These are phyloP conservation scores for Trypoxylus dichotomus DNA, from an alignment of 1,140 invertebrate genomes.

Conservation along the genomic window DNA sequence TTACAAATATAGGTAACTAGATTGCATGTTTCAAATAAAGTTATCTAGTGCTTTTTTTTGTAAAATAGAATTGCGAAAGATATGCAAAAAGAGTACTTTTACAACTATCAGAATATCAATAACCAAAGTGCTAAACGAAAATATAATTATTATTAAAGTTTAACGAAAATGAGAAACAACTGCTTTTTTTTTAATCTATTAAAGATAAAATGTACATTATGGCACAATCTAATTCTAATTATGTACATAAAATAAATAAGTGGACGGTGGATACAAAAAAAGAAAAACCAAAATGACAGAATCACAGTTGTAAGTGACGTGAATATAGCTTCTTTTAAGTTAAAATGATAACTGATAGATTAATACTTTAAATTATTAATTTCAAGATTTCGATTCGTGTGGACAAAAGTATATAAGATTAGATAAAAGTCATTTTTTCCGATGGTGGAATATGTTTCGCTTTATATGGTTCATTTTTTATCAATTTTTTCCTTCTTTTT, in stretches of 20 bases:
- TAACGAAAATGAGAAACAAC: not conserved
- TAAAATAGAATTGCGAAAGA: not conserved
- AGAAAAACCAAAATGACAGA: slow-evolving; percentile 12
- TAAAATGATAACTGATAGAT: slow-evolving; percentile 12
- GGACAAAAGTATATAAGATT: not conserved
- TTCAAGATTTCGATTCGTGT: slow-evolving; percentile 19
- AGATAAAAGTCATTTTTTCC: not conserved
- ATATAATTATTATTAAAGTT: not conserved
- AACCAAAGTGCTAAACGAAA: not conserved
- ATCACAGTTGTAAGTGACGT: slow-evolving; percentile 19
- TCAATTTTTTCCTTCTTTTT: slow-evolving; percentile 28
- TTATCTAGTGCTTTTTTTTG: slow-evolving; percentile 10
- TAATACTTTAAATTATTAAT: slow-evolving; percentile 2
- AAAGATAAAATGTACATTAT: slow-evolving; percentile 29
- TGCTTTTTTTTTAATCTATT: not conserved
- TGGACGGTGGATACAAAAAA: slow-evolving; percentile 19
- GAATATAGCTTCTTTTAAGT: slow-evolving; percentile 10
- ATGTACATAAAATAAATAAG: slow-evolving; percentile 27
- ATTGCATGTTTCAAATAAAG: not conserved
- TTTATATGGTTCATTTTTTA: slow-evolving; percentile 17
- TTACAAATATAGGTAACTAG: slow-evolving; percentile 24
- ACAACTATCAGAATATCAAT: not conserved
- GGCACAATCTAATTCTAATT: slow-evolving; percentile 27
- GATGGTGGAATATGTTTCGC: not conserved
- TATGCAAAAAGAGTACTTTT: slow-evolving; percentile 4